phyloP scores from a whole-genome alignment of 2,888 invertebrate genomes.

The Abrostola triplasia region DNA sequence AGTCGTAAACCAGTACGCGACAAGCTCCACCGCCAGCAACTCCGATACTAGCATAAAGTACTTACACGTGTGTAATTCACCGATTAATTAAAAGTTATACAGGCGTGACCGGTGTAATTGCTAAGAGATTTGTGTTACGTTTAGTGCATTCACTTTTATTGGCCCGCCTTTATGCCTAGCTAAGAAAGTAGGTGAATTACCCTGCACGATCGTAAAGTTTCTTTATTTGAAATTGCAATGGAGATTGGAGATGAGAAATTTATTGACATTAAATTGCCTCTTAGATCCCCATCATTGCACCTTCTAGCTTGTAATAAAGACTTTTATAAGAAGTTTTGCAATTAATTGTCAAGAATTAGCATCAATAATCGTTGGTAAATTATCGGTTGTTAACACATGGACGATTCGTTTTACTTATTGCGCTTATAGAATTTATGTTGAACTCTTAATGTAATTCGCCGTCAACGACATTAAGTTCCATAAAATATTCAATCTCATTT shows the following conservation, averaged over 20 bases:
- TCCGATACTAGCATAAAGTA: conserved; percentile 74
- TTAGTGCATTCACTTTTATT: conserved; percentile 67
- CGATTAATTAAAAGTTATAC: conserved; percentile 87
- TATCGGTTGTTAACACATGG: too few relatives aligned
- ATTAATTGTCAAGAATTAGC: background rate
- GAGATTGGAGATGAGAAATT: conserved; percentile 19
- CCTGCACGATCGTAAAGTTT: conserved; percentile 56
- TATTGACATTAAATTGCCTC: conserved; percentile 7
- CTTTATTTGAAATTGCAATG: conserved; percentile 42
- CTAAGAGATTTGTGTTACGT: conserved; percentile 76
- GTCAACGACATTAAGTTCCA: too few relatives aligned
- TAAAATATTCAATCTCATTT: too few relatives aligned
- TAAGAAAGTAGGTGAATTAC: conserved; percentile 68
- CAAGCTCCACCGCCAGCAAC: conserved; percentile 66
- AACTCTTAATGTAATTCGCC: too few relatives aligned
- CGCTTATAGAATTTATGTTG: too few relatives aligned
- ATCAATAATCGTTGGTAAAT: background rate
- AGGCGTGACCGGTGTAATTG: conserved; percentile 84
- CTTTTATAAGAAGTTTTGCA: background rate
- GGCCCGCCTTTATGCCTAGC: conserved; percentile 41
- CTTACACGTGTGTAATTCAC: conserved; percentile 80
- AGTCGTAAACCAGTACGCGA: conserved; percentile 68
- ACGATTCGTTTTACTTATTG: too few relatives aligned
- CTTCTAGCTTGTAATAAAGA: background rate
- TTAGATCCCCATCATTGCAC: conserved; percentile 8